Evolutionary conservation across 2,797 vertebrate genomes (phyloP).

Genomic region (Momotus momota): DNA sequence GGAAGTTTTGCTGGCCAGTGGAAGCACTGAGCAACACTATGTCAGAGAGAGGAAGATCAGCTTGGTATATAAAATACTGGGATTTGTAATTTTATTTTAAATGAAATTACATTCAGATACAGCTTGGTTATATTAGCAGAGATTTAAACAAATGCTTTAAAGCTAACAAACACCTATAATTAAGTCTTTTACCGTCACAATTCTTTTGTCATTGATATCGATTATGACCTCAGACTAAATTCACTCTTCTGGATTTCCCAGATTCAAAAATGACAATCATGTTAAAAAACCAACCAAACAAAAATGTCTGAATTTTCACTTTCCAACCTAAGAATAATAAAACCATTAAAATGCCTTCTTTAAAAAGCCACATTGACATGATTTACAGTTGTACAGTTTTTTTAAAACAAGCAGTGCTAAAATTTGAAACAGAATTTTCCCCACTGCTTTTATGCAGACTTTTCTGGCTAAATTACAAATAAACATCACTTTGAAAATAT

Average conservation of each 20-base stretch:
- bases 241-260: neutral
- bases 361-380: neutral
- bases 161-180: neutral
- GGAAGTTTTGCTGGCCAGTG: neutral
- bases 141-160: slow-evolving; percentile 4
- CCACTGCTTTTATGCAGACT: neutral
- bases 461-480: neutral
- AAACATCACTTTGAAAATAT: neutral
- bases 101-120: slow-evolving; percentile 6
- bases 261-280: neutral
- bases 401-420: neutral
- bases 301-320: neutral
- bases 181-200: neutral
- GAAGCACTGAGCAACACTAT: neutral
- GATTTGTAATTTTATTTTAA: slow-evolving; percentile 51
- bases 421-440: neutral
- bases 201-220: neutral
- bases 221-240: neutral
- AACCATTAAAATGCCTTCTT: neutral
- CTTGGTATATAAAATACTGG: fast-evolving
- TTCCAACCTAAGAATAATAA: neutral
- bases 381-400: neutral
- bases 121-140: slow-evolving; percentile 3
- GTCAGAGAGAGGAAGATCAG: neutral
- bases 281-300: neutral